These are phyloP conservation scores for Itoplectis maculator DNA, from an alignment of 2,888 invertebrate species.

Conservation along the genomic window DNA sequence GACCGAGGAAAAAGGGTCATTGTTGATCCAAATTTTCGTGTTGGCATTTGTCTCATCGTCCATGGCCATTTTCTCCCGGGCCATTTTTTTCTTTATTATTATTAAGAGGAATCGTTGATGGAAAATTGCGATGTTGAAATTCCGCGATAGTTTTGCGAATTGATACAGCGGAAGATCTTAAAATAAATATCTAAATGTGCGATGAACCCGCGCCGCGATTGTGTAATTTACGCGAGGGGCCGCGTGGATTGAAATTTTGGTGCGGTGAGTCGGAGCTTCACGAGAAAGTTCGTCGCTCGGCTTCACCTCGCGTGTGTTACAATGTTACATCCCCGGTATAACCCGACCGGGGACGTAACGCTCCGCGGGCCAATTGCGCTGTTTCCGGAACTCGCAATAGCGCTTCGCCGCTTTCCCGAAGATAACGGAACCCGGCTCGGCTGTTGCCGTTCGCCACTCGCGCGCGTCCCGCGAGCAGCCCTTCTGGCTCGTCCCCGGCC, in stretches of 20 bases:
- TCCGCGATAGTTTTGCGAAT: background rate
- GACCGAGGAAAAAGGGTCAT: too few relatives aligned
- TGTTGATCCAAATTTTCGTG: too few relatives aligned
- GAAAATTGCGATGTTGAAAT: background rate
- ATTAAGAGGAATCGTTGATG: too few relatives aligned
- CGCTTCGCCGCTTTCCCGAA: conserved; percentile 54
- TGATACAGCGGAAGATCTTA: background rate
- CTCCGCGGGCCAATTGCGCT: conserved; percentile 53
- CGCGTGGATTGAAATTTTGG: background rate
- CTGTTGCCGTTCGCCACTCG: conserved; percentile 46
- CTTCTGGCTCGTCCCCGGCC: conserved; percentile 22
- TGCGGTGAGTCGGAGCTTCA: background rate
- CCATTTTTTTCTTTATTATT: too few relatives aligned
- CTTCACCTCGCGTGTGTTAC: background rate
- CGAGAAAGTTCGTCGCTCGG: conserved; percentile 48
- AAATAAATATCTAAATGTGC: conserved; percentile 23
- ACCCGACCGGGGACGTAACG: conserved; percentile 24
- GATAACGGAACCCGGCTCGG: conserved; percentile 49
- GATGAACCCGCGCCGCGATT: background rate
- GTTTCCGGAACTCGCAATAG: conserved; percentile 56
- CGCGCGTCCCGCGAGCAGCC: conserved; percentile 43
- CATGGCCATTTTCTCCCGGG: too few relatives aligned
- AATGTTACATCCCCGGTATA: too few relatives aligned
- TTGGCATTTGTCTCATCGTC: too few relatives aligned
- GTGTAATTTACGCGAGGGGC: background rate